Evolutionary conservation across 2,797 vertebrate genomes (phyloP).

Genomic region (Sebastes dallii): DNA sequence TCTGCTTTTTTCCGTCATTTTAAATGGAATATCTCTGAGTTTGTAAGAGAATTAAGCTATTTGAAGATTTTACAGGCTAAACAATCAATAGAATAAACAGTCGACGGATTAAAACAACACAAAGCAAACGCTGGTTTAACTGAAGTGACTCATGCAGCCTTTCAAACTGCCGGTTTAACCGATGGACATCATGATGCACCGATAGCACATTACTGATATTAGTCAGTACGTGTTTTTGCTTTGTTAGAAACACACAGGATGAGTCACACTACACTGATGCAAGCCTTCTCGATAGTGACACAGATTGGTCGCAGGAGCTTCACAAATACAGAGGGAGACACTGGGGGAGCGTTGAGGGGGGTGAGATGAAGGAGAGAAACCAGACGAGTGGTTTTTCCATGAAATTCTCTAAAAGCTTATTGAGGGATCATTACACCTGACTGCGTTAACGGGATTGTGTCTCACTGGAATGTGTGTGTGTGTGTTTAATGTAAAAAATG

Average conservation of each 20-base stretch:
- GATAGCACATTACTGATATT: neutral
- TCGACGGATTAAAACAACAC: neutral
- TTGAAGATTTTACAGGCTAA: neutral
- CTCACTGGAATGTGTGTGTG: conserved; percentile 43
- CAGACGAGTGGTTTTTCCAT: conserved; percentile 2
- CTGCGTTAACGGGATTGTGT: conserved; percentile 43
- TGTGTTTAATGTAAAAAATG: conserved; percentile 25
- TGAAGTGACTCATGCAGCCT: neutral
- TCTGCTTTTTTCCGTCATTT: neutral
- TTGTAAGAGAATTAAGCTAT: neutral
- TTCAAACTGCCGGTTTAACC: neutral
- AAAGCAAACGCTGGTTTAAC: neutral
- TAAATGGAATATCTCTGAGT: neutral
- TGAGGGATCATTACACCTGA: conserved; percentile 53
- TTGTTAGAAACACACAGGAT: neutral
- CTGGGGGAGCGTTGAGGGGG: neutral
- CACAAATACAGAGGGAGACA: neutral
- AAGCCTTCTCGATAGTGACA: neutral
- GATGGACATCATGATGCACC: neutral
- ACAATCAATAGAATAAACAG: neutral
- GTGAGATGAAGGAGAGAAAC: neutral
- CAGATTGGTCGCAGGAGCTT: neutral
- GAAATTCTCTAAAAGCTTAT: conserved; percentile 56
- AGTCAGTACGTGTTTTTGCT: neutral
- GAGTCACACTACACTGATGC: neutral